Conservation (phyloP, 2,888 invertebrate species). For the Tyria jacobaeae region DNA sequence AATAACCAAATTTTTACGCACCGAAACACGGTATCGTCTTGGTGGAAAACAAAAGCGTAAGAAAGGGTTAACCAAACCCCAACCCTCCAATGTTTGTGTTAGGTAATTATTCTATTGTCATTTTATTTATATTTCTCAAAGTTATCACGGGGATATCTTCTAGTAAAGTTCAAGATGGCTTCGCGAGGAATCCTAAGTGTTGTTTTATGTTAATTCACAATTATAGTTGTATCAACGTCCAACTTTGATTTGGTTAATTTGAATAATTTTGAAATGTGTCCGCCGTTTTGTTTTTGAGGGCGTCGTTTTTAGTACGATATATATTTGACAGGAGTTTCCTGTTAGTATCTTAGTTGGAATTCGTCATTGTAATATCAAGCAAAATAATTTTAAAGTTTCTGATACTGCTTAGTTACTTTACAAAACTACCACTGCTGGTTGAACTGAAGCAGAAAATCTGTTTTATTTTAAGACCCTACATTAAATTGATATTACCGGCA, state of each 20-base stretch:
- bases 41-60: conserved; percentile 36
- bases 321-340: conserved; percentile 1
- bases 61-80: conserved; percentile 59
- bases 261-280: conserved; percentile 58
- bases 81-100: conserved; percentile 63
- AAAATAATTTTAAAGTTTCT: too few relatives aligned
- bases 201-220: conserved; percentile 80
- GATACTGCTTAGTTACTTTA: too few relatives aligned
- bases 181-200: conserved; percentile 77
- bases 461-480: too few relatives aligned
- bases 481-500: too few relatives aligned
- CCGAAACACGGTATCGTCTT: conserved; percentile 29
- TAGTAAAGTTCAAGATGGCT: conserved; percentile 77
- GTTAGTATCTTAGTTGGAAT: not conserved
- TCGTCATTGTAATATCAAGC: too few relatives aligned
- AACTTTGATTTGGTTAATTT: conserved; percentile 68
- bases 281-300: conserved; percentile 27
- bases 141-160: conserved; percentile 78
- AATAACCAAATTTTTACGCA: conserved; percentile 14
- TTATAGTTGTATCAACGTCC: conserved; percentile 69
- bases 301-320: not conserved
- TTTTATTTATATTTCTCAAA: conserved; percentile 82
- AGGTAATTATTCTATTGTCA: conserved; percentile 81
- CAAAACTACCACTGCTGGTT: too few relatives aligned
- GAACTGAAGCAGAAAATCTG: too few relatives aligned